Conservation (phyloP, 2,888 invertebrate species). For the Troilus luridus region DNA sequence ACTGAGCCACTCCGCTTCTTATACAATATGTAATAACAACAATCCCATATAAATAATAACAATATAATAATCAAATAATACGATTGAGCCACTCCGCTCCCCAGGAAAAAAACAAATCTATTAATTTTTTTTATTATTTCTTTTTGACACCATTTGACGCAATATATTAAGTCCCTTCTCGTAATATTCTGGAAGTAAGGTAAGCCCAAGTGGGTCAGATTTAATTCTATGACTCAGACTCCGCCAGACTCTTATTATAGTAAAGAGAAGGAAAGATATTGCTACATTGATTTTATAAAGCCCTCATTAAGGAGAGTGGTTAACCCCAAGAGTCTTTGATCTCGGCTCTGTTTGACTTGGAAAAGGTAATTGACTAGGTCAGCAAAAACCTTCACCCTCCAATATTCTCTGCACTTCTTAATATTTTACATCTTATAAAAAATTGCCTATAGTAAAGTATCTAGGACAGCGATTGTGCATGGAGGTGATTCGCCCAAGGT, state of each 20-base stretch:
- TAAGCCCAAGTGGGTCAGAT: fast-evolving
- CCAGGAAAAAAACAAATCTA: too few species aligned
- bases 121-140: too few species aligned
- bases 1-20: too few species aligned
- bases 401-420: neutral
- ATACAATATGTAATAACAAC: too few species aligned
- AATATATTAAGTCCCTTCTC: neutral
- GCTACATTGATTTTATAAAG: conserved; percentile 34
- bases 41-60: too few species aligned
- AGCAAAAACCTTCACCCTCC: neutral
- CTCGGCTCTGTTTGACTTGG: neutral
- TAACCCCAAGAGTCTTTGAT: neutral
- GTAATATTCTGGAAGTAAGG: neutral
- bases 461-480: too few species aligned
- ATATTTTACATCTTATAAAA: neutral
- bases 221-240: neutral
- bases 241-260: neutral
- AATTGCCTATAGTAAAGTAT: too few species aligned
- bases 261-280: neutral
- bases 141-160: too few species aligned
- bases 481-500: too few species aligned
- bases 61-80: too few species aligned
- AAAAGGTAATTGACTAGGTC: conserved; percentile 11
- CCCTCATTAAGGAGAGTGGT: conserved; percentile 21
- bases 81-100: too few species aligned